Percentiles rank a stretch among this genome's conserved stretches.
phyloP scores from a whole-genome alignment of 1,140 invertebrate genomes.

The Paraescarpia echinospica region DNA sequence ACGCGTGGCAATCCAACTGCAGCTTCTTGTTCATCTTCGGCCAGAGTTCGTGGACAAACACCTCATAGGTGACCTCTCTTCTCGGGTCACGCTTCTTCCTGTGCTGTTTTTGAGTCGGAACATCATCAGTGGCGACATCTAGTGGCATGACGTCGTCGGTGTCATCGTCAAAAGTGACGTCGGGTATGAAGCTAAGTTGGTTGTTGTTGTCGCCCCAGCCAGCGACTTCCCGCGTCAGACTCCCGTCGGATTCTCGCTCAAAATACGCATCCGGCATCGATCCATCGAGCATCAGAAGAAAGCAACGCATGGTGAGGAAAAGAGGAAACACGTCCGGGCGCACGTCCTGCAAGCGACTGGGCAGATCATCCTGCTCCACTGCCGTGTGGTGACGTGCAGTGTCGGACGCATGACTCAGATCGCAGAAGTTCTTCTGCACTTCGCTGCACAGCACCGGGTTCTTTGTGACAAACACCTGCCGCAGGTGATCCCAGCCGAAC shows the following conservation, averaged over 20 bases:
- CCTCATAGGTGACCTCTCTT: constrained; percentile 47
- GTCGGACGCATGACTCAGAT: constrained; percentile 40
- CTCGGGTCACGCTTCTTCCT: constrained; percentile 29
- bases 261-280: constrained; percentile 38
- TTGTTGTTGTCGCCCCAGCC: constrained; percentile 44
- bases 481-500: constrained; percentile 30
- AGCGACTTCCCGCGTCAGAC: constrained; percentile 35
- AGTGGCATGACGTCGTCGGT: constrained; percentile 17
- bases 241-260: constrained; percentile 32
- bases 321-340: constrained; percentile 39
- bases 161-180: constrained; percentile 32
- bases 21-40: constrained; percentile 41
- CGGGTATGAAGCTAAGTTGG: constrained; percentile 36
- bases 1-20: constrained; percentile 40
- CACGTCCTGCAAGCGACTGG: constrained; percentile 38
- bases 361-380: constrained; percentile 33
- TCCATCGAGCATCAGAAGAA: constrained; percentile 44
- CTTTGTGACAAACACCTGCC: constrained; percentile 51
- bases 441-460: constrained; percentile 49
- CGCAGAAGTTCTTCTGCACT: constrained; percentile 49
- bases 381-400: constrained; percentile 31
- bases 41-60: constrained; percentile 47
- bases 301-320: constrained; percentile 43
- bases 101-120: constrained; percentile 20
- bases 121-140: constrained; percentile 27